Evolutionary conservation across 2,888 invertebrate species (phyloP).

Genomic region (Doris montereyensis): DNA sequence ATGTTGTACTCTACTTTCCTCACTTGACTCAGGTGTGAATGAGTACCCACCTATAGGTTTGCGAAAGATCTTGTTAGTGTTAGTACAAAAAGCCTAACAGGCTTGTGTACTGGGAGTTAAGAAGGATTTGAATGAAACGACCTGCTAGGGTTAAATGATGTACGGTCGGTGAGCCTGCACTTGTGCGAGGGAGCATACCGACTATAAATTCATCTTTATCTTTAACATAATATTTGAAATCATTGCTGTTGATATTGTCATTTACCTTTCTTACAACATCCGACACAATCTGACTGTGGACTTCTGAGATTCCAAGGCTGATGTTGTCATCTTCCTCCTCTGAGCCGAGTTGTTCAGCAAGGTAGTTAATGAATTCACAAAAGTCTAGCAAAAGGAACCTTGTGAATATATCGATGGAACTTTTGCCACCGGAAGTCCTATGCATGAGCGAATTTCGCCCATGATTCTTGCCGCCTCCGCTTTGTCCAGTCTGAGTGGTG

Average conservation of each 20-base stretch:
- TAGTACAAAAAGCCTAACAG: no score
- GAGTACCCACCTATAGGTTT: no score
- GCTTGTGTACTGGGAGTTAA: no score
- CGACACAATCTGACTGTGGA: slow-evolving; percentile 46
- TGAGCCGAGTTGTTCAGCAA: slow-evolving; percentile 8
- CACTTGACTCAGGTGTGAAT: no score
- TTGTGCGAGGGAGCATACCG: no score
- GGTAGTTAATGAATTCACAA: slow-evolving; percentile 40
- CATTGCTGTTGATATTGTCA: not conserved
- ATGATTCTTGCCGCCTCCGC: slow-evolving; percentile 57
- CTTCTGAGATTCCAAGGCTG: slow-evolving; percentile 42
- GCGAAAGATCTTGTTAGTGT: no score
- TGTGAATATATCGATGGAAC: slow-evolving; percentile 28
- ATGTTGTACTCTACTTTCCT: no score
- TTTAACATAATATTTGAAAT: no score
- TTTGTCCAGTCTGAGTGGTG: slow-evolving; percentile 57
- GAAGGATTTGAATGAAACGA: no score
- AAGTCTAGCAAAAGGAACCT: slow-evolving; percentile 39
- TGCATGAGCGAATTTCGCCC: slow-evolving; percentile 41
- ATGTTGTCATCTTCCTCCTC: slow-evolving; percentile 38
- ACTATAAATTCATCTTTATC: no score
- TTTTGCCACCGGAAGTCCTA: slow-evolving; percentile 38
- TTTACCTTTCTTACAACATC: slow-evolving; percentile 52
- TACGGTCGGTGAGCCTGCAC: no score
- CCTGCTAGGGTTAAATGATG: no score